Conservation (phyloP, 2,113 vertebrate species). For the Procavia capensis region DNA sequence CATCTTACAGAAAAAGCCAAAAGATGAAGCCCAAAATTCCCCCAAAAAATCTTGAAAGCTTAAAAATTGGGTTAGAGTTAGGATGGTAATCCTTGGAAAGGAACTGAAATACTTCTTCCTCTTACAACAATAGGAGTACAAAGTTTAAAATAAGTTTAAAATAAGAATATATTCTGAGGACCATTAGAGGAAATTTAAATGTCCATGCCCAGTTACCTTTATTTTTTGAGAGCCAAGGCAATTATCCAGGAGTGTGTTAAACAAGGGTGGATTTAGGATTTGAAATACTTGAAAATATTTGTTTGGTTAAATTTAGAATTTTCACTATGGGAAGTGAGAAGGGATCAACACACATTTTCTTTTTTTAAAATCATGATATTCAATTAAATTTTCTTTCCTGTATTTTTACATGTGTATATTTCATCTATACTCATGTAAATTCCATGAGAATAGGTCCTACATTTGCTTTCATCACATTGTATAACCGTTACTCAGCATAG, state of each 20-base stretch:
- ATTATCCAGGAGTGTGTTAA: background rate
- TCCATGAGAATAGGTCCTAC: background rate
- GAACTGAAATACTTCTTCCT: background rate
- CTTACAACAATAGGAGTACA: background rate
- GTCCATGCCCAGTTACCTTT: background rate
- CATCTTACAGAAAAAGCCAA: background rate
- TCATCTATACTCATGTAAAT: background rate
- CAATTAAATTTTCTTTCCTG: conserved; percentile 4
- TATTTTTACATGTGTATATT: background rate
- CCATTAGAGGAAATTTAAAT: background rate
- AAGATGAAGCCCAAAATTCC: background rate
- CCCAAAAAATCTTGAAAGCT: background rate
- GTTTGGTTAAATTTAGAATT: background rate
- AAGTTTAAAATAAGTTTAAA: background rate
- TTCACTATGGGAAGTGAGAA: background rate
- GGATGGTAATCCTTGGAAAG: background rate
- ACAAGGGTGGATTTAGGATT: background rate
- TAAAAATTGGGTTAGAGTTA: background rate
- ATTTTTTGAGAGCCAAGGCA: background rate
- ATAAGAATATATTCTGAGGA: background rate
- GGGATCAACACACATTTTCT: background rate
- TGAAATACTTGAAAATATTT: background rate
- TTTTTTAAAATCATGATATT: background rate
- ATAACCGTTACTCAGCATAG: background rate
- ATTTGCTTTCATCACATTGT: background rate